Evolutionary conservation across 2,888 invertebrate species (phyloP).

Genomic region (Bunonema sp.): DNA sequence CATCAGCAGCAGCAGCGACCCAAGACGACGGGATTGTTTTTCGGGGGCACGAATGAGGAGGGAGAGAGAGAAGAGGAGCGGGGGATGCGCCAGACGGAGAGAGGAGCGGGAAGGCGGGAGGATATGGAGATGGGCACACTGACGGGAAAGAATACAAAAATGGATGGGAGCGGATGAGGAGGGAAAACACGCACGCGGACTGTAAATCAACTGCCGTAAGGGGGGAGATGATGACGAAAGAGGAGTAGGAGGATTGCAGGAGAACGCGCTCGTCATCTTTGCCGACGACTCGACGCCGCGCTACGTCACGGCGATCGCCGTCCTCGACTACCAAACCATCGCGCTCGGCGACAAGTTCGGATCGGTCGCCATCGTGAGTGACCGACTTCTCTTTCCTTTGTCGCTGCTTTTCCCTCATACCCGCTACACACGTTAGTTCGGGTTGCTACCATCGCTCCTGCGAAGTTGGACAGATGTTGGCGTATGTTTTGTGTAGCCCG

Average conservation of each 20-base stretch:
- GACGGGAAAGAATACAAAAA: background rate
- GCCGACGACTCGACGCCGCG: slow-evolving; percentile 93
- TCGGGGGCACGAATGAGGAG: slow-evolving; percentile 1
- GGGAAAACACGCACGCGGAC: background rate
- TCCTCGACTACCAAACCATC: slow-evolving; percentile 86
- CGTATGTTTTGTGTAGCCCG: no score
- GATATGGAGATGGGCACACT: background rate
- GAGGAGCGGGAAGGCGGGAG: background rate
- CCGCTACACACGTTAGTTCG: no score
- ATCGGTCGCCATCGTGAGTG: slow-evolving; percentile 69
- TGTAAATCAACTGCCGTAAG: no score
- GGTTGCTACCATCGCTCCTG: no score
- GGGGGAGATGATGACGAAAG: slow-evolving; percentile 1
- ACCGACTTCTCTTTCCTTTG: background rate
- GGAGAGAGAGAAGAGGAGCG: background rate
- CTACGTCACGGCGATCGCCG: slow-evolving; percentile 78
- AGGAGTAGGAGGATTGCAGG: slow-evolving; percentile 46
- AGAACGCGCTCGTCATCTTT: slow-evolving; percentile 92
- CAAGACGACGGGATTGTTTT: no score
- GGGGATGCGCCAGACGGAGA: background rate
- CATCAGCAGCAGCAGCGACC: no score
- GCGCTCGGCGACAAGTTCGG: slow-evolving; percentile 95
- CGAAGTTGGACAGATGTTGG: no score
- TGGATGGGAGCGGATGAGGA: slow-evolving; percentile 1
- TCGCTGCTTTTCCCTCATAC: no score